Conservation (phyloP, 2,888 invertebrate genomes). For the Eupithecia abbreviata region DNA sequence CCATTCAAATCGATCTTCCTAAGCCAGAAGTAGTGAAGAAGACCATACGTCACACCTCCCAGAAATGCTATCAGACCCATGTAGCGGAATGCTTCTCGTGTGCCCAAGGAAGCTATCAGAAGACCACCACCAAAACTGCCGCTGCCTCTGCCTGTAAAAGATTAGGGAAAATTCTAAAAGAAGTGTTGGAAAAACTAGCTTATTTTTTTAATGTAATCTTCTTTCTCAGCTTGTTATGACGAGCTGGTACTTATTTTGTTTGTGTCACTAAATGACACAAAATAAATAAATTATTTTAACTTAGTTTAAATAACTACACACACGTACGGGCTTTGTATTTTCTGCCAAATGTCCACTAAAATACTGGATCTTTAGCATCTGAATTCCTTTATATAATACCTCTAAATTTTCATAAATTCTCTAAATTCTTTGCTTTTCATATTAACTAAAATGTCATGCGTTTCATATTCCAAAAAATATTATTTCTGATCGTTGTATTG, state of each 20-base stretch:
- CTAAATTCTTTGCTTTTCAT: not conserved
- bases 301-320: not conserved
- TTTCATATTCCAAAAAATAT: not conserved
- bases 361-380: not conserved
- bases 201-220: not conserved
- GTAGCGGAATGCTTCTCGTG: conserved; percentile 89
- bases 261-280: not conserved
- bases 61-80: conserved; percentile 90
- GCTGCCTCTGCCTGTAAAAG: conserved; percentile 87
- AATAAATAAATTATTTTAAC: not conserved
- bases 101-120: conserved; percentile 89
- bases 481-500: not conserved
- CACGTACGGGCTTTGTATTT: not conserved
- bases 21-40: conserved; percentile 89
- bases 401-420: not conserved
- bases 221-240: not conserved
- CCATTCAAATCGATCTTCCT: conserved; percentile 83
- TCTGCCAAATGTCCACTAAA: not conserved
- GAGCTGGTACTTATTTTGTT: not conserved
- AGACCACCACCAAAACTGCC: conserved; percentile 92
- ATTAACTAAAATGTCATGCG: not conserved
- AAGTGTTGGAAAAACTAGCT: not conserved
- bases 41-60: conserved; percentile 87
- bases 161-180: not conserved
- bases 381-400: not conserved